Conservation (phyloP, 37 sponge, comb jelly and placozoan genomes). For the Haliclona indistincta region DNA sequence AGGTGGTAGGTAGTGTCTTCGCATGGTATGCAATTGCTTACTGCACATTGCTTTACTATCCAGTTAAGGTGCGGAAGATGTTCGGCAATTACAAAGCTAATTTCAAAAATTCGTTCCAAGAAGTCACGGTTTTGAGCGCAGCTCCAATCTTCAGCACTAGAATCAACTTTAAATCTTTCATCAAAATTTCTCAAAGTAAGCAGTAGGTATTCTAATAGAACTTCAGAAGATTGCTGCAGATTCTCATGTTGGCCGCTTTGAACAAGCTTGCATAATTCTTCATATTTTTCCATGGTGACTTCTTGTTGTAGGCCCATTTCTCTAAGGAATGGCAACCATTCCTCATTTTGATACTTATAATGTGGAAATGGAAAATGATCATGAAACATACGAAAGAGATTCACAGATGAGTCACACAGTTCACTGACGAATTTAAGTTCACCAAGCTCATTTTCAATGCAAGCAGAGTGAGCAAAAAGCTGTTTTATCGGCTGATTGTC, state of each 20-base stretch:
- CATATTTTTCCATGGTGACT: background rate
- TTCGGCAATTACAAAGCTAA: conserved; percentile 32
- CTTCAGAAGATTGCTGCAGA: conserved; percentile 12
- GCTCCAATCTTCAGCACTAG: background rate
- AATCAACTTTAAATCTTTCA: background rate
- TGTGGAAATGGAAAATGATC: background rate
- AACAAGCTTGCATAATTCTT: background rate
- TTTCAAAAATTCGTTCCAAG: conserved; percentile 7
- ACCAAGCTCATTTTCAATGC: background rate
- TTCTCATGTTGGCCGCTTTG: background rate
- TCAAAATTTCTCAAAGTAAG: too few species aligned
- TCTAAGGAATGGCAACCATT: background rate
- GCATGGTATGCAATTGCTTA: too few species aligned
- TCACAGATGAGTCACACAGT: background rate
- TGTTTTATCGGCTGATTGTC: too few species aligned
- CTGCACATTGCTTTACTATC: conserved; percentile 3
- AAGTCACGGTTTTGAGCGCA: conserved; percentile 5
- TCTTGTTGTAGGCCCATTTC: background rate
- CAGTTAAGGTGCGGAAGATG: conserved; percentile 14
- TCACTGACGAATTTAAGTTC: conserved; percentile 1
- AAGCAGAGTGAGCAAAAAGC: too few species aligned
- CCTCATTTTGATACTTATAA: background rate
- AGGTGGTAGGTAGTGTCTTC: too few species aligned
- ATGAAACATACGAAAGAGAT: background rate
- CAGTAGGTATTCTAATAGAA: conserved; percentile 41